These are phyloP conservation scores for Oceanites oceanicus DNA, from an alignment of 2,113 vertebrate species.

Conservation along the genomic window DNA sequence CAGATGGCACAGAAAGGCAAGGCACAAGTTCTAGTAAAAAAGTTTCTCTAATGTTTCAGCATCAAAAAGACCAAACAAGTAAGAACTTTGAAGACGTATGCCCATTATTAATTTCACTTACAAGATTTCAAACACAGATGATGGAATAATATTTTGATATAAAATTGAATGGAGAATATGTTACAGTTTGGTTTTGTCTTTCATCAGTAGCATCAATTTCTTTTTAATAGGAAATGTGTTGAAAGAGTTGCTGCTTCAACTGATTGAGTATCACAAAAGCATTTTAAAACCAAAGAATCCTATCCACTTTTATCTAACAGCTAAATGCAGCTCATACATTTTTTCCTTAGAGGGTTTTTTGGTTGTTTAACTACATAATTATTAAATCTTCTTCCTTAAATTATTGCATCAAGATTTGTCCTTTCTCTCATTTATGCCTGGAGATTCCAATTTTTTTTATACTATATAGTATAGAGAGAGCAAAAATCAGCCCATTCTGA, in stretches of 20 bases:
- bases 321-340: background rate
- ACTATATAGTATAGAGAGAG: rapidly evolving
- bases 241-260: background rate
- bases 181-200: background rate
- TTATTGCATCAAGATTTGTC: background rate
- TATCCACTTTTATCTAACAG: background rate
- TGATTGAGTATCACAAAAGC: background rate
- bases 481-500: background rate
- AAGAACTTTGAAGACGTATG: background rate
- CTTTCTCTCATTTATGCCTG: background rate
- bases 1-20: background rate
- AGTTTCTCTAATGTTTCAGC: background rate
- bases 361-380: background rate
- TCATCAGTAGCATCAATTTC: background rate
- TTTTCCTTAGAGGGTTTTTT: background rate
- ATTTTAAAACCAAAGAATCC: background rate
- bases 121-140: background rate
- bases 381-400: background rate
- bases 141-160: background rate
- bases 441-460: background rate
- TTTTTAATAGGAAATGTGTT: background rate
- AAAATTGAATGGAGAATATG: background rate
- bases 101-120: background rate
- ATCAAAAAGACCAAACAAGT: background rate
- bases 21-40: background rate